Evolutionary conservation across 64 coral and sea anemone genomes (phyloP).

Genomic region (Pocillopora verrucosa): DNA sequence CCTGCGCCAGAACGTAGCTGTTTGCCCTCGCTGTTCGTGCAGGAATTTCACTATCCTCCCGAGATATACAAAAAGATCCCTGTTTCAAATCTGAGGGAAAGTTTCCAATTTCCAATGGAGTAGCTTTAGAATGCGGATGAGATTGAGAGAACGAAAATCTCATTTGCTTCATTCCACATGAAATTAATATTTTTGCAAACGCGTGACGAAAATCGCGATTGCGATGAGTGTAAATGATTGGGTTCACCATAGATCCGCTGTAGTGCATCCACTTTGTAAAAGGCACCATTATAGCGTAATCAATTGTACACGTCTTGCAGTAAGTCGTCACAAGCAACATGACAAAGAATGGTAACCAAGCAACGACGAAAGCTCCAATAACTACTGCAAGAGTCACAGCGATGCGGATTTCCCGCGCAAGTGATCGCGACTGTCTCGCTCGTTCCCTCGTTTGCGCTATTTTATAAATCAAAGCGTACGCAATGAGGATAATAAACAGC

Average conservation of each 20-base stretch:
- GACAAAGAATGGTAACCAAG: constrained; percentile 95
- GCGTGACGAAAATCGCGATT: constrained; percentile 70
- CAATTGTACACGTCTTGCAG: constrained; percentile 55
- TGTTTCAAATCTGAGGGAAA: neutral
- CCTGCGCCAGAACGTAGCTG: constrained; percentile 17
- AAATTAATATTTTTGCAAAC: constrained; percentile 60
- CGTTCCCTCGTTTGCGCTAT: constrained; percentile 69
- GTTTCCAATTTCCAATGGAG: neutral
- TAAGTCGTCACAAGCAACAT: constrained; percentile 50
- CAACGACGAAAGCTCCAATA: constrained; percentile 77
- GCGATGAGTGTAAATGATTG: constrained; percentile 85
- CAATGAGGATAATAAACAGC: constrained; percentile 75
- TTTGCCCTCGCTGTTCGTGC: neutral
- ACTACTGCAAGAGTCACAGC: constrained; percentile 92
- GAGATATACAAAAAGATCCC: neutral
- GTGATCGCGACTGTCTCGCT: constrained; percentile 57
- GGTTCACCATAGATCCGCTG: constrained; percentile 88
- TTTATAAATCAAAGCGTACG: constrained; percentile 81
- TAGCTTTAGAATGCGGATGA: neutral
- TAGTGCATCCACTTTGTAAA: constrained; percentile 96
- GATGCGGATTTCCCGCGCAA: constrained; percentile 85
- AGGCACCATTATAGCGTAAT: constrained; percentile 39
- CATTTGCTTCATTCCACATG: constrained; percentile 17
- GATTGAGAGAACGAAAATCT: constrained; percentile 1
- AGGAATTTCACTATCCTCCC: neutral